A percentile compares a stretch with the other conserved stretches of the same genome.
Conservation (phyloP, 1,140 invertebrate species). For the Drosophila busckii region DNA sequence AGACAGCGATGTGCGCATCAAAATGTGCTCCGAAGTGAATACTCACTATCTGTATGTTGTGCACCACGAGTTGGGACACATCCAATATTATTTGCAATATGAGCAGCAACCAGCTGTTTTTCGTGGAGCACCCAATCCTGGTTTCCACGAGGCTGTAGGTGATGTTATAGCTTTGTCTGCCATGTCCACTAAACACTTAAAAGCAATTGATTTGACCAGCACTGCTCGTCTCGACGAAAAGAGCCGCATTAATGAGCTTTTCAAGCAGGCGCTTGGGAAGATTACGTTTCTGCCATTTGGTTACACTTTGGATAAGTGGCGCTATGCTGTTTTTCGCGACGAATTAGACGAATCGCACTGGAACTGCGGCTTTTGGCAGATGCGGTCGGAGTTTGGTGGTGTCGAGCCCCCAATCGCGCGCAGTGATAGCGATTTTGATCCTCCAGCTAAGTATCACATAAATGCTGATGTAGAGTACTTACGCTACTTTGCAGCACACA, state of each 20-base stretch:
- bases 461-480: slow-evolving; percentile 81
- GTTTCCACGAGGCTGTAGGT: slow-evolving; percentile 87
- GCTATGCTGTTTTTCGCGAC: slow-evolving; percentile 82
- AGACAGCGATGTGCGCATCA: slow-evolving; percentile 83
- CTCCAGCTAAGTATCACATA: slow-evolving; percentile 84
- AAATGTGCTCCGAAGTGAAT: slow-evolving; percentile 88
- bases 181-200: slow-evolving; percentile 81
- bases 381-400: slow-evolving; percentile 81
- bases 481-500: slow-evolving; percentile 82
- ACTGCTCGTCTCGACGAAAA: slow-evolving; percentile 56
- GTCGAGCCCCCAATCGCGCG: slow-evolving; percentile 81
- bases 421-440: slow-evolving; percentile 81
- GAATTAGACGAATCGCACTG: slow-evolving; percentile 79
- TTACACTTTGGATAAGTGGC: slow-evolving; percentile 81
- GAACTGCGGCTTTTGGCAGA: slow-evolving; percentile 83
- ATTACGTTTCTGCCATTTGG: slow-evolving; percentile 82
- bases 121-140: slow-evolving; percentile 87
- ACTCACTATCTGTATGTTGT: slow-evolving; percentile 84
- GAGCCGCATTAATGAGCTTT: slow-evolving; percentile 71
- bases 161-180: slow-evolving; percentile 85
- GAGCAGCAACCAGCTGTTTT: slow-evolving; percentile 84
- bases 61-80: slow-evolving; percentile 90
- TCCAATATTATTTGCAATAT: slow-evolving; percentile 87
- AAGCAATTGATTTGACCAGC: slow-evolving; percentile 79
- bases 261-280: slow-evolving; percentile 81